Conservation (phyloP, 2,888 invertebrate genomes). For the Metopia argyrocephala region DNA sequence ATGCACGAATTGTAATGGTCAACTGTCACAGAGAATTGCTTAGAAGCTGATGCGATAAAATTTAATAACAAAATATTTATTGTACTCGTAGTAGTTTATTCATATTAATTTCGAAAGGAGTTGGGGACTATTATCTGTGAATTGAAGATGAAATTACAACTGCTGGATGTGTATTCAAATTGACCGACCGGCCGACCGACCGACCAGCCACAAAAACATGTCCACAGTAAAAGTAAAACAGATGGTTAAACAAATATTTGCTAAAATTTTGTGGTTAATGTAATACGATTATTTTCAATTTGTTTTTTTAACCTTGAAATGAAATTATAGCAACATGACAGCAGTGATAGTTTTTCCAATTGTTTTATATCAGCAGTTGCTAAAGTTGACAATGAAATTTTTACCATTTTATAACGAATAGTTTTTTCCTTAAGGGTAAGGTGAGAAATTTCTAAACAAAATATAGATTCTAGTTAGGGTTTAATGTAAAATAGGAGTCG, state of each 20-base stretch:
- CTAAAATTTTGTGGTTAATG: not conserved
- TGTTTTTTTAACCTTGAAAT: not conserved
- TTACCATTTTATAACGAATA: too few relatives aligned
- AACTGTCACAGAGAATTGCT: constrained; percentile 28
- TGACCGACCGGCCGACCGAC: not conserved
- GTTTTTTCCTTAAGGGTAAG: too few relatives aligned
- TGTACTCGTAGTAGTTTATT: not conserved
- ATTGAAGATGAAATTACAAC: not conserved
- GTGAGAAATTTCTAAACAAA: too few relatives aligned
- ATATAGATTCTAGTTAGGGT: too few relatives aligned
- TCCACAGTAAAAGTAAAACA: not conserved
- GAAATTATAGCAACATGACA: not conserved
- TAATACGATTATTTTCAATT: constrained; percentile 15
- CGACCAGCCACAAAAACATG: not conserved
- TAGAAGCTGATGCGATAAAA: constrained; percentile 12
- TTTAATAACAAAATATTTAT: not conserved
- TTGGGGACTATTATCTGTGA: too few relatives aligned
- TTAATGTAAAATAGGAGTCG: too few relatives aligned
- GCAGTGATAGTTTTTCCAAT: too few relatives aligned
- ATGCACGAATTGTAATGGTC: constrained; percentile 20
- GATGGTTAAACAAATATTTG: not conserved
- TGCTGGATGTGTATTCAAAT: not conserved
- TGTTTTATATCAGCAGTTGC: too few relatives aligned
- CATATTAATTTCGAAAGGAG: too few relatives aligned
- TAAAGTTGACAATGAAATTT: too few relatives aligned